A percentile compares a stretch with the other conserved stretches of the same genome.
phyloP scores from a whole-genome alignment of 2,797 vertebrate genomes.

The Coreius guichenoti region DNA sequence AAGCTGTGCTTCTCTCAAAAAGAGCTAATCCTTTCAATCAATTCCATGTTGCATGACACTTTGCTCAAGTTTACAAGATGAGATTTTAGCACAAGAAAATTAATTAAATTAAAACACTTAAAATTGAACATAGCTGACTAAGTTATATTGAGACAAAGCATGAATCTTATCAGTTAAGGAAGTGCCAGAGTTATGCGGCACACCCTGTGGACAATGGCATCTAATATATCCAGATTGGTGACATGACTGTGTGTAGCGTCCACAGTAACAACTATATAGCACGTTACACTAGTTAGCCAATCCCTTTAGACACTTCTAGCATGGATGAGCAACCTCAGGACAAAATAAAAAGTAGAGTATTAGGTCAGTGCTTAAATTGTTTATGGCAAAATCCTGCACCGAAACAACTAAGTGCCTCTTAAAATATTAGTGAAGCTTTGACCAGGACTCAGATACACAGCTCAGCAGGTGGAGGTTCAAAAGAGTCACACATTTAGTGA shows the following conservation, averaged over 20 bases:
- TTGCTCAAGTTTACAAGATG: neutral
- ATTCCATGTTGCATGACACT: neutral
- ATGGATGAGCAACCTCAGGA: neutral
- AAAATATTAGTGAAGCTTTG: constrained; percentile 1
- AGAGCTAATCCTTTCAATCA: neutral
- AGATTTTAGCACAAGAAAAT: neutral
- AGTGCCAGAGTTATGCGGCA: neutral
- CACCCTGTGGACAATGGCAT: constrained; percentile 41
- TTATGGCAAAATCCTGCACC: neutral
- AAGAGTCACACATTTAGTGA: constrained; percentile 34
- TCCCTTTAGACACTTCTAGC: neutral
- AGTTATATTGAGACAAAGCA: neutral
- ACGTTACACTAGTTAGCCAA: neutral
- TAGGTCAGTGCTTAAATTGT: neutral
- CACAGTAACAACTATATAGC: neutral
- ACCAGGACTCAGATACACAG: constrained; percentile 14
- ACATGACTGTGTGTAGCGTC: neutral
- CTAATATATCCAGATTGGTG: constrained; percentile 16
- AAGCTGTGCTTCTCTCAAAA: neutral
- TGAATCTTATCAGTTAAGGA: constrained; percentile 1
- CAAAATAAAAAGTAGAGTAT: neutral
- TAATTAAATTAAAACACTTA: neutral
- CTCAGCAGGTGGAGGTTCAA: constrained; percentile 36
- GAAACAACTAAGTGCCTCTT: neutral
- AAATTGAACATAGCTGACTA: neutral